phyloP scores from a whole-genome alignment of 2,113 vertebrate genomes.

The Eublepharis macularius region DNA sequence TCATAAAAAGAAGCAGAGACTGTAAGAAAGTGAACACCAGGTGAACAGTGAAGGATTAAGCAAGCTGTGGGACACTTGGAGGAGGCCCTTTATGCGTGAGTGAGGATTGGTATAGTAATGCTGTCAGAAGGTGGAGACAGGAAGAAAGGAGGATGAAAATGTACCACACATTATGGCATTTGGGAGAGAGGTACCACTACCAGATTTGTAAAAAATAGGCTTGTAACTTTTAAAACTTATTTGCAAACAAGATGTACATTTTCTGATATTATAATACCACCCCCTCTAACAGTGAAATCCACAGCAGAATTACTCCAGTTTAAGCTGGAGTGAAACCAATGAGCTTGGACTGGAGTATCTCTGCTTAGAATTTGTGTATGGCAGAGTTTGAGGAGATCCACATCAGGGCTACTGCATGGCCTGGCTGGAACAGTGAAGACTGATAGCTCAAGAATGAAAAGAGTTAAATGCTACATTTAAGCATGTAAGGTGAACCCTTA shows the following conservation, averaged over 20 bases:
- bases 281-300: no score
- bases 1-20: not conserved
- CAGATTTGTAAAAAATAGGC: not conserved
- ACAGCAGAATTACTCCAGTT: no score
- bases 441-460: not conserved
- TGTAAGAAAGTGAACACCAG: not conserved
- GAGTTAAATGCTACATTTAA: not conserved
- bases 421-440: not conserved
- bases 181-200: not conserved
- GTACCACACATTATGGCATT: not conserved
- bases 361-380: not conserved
- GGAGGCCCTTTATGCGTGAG: not conserved
- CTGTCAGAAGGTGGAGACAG: not conserved
- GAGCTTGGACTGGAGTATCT: no score
- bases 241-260: not conserved
- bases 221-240: not conserved
- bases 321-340: no score
- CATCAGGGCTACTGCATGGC: not conserved
- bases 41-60: not conserved
- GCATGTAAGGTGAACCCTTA: not conserved
- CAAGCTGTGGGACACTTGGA: not conserved
- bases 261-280: no score
- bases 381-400: not conserved
- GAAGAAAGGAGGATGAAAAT: not conserved
- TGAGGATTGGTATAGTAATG: not conserved